Evolutionary conservation across 1,140 invertebrate species (phyloP), one percentile per base, ranked within the genome.

Genomic region (Stegodyphus mimosarum): DNA sequence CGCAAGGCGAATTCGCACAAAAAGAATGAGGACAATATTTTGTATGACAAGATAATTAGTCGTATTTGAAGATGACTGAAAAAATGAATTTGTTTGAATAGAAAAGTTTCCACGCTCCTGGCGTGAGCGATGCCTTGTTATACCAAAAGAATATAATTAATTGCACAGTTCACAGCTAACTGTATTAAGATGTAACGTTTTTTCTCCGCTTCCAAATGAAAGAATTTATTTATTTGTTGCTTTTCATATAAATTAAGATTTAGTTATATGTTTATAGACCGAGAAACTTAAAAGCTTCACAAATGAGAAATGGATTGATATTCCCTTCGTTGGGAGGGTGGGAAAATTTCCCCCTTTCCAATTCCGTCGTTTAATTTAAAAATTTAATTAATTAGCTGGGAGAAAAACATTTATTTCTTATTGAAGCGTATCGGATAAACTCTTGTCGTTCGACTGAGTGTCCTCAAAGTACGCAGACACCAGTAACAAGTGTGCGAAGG

Each of bases 181-280:
- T 84, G 81, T 76, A 84, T 84, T 84, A 84, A 76, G 81, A 75
- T 70, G 81, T 84, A 75, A 60, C 52, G 51, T 76, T 63, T 69
- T 76, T 48, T 55, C 18, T 53, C 48, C n/a, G 10, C 33, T 60
- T 67, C 55, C 67, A 64, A 81, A 81, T 64, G 79, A 55, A 71
- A 66, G 79, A 70, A 80, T 81, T 81, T 81, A 81, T 73, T 81
- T 81, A 81, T 81, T 84, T 84, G 73, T 84, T 84, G 48, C 63
- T 84, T 84, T 84, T 84, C 75, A 84, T 84, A 84, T 84, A 84
- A 84, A 84, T 76, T 84, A 84, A 84, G 81, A 84, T 84, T 84
- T 84, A 76, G 72, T 84, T 75, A 84, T 84, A 76, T 76, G 63
- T 84, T 84, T 84, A 84, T 84, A 84, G 81, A 76, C 72, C 81